Evolutionary conservation across 1,140 invertebrate genomes (phyloP), one percentile per base, ranked within the genome.

Genomic region (Trialeurodes vaporariorum): DNA sequence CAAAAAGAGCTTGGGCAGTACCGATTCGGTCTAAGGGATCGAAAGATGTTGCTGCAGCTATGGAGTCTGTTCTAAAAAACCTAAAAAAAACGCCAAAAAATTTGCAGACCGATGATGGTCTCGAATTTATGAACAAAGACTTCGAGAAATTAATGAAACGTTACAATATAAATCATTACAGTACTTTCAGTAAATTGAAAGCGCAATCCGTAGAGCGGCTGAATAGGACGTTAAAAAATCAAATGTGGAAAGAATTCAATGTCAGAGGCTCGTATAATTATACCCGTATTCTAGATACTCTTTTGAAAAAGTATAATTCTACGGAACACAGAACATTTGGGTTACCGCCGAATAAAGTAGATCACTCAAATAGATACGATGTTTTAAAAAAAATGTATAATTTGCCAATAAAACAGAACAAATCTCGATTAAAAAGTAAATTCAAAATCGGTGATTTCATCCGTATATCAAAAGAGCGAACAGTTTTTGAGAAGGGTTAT

Each of bases 11-110:
- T 25, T 82, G 75, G 76, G 76, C 76, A 23, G 58, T 76, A 24
- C 75, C 78, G 5, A 24, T 83, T 27, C 80, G 80, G 76, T 75
- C 67, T 22, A 83, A 83, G 75, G 79, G 67, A 64, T 76, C 70
- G 59, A 68, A 68, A 70, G 70, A 76, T 61, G 71, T 77, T 9
- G 70, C 68, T 5, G 67, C 63, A 23, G 75, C 72, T 27, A 74
- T 79, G 72, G 58, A 70, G 58, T 34, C 58, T 22, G 64, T 71
- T 25, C 49, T 71, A 12, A n/a, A n/a, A n/a, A n/a, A n/a, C n/a
- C 24, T 5, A 2, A 61, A 40, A 9, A 49, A 63, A 24, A 24
- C 67, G 25, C 64, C 70, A 17, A 68, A 63, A 63, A 24, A 70
- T 59, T 27, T 71, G 1, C 69, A 71, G 25, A 59, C 34, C 21